Conservation (phyloP, 2,888 invertebrate species). For the Tineola bisselliella region DNA sequence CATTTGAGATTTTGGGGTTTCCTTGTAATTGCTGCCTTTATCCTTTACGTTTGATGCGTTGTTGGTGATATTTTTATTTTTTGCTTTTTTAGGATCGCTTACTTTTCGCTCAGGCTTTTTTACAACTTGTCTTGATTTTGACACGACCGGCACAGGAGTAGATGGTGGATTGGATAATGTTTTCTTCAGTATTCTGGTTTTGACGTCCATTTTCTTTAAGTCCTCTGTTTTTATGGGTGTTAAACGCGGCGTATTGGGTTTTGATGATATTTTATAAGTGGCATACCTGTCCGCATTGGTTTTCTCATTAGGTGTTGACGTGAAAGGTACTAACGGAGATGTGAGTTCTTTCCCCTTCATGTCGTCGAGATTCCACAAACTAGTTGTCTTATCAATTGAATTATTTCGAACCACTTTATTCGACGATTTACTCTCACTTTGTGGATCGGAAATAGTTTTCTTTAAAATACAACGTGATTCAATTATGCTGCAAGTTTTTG, state of each 20-base stretch:
- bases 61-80: slow-evolving; percentile 46
- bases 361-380: slow-evolving; percentile 68
- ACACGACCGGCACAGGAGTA: slow-evolving; percentile 56
- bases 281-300: slow-evolving; percentile 60
- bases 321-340: slow-evolving; percentile 48
- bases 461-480: slow-evolving; percentile 75
- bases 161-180: slow-evolving; percentile 64
- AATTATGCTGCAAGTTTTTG: slow-evolving; percentile 76
- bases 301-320: slow-evolving; percentile 41
- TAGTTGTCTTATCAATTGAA: slow-evolving; percentile 65
- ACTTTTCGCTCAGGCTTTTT: slow-evolving; percentile 55
- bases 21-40: slow-evolving; percentile 37
- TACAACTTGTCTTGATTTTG: slow-evolving; percentile 48
- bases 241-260: slow-evolving; percentile 37
- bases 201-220: slow-evolving; percentile 60
- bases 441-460: slow-evolving; percentile 62
- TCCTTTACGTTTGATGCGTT: slow-evolving; percentile 49
- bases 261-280: slow-evolving; percentile 60
- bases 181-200: slow-evolving; percentile 65
- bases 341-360: slow-evolving; percentile 63
- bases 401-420: slow-evolving; percentile 53
- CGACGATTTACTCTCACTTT: slow-evolving; percentile 37
- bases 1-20: slow-evolving; percentile 49
- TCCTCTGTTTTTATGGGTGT: slow-evolving; percentile 55
- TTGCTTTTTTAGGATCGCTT: slow-evolving; percentile 50